Base-by-base conservation (phyloP, 1,140 invertebrate species). In the Physella acuta region DNA sequence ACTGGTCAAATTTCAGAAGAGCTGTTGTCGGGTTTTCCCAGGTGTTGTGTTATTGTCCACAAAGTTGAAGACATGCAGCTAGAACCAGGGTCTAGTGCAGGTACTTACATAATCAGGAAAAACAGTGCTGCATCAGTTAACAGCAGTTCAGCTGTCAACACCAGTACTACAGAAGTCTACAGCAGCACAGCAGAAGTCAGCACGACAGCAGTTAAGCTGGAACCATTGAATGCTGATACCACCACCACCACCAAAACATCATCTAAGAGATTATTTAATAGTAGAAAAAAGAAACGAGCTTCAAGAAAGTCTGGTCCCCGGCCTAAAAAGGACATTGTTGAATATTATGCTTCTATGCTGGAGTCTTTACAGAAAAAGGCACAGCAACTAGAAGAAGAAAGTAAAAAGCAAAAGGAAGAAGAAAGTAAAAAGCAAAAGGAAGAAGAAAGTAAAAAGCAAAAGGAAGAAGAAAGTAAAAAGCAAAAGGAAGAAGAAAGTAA, bases 301-400 rank as follows among this genome's bases (percentile, higher is more conserved):
- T 1, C 53, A 28, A 55, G 17, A 30, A 24, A 28, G 4, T 20
- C 28, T 33, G 26, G 58, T 14, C 14, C 17, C 26, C 63, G 11
- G 30, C 53, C 28, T 49, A 49, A 71, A 30, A 49, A 33, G 59
- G 62, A 65, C 28, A 60, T 59, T 66, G 63, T 66, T 26, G 56
- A 56, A 26, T 36, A 59, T 1, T 60, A 51, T 39, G 31, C 55
- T 3, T 44, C 14, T 26, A 52, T 51, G 55, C 0, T 65, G 1
- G 63, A 65, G 24, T 59, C 31, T 20, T 65, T 59, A 33, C 53
- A 37, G 30, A 66, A 59, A 26, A 58, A 64, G 16, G 62, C 62
- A 34, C 52, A 44, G n/a, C 55, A 59, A 24, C 36, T 59, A 34
- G 53, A 71, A 2, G 62, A 60, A 51, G 63, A 66, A 1, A 52